Conservation (phyloP, 2,797 vertebrate genomes). For the Enteromius treurensis region DNA sequence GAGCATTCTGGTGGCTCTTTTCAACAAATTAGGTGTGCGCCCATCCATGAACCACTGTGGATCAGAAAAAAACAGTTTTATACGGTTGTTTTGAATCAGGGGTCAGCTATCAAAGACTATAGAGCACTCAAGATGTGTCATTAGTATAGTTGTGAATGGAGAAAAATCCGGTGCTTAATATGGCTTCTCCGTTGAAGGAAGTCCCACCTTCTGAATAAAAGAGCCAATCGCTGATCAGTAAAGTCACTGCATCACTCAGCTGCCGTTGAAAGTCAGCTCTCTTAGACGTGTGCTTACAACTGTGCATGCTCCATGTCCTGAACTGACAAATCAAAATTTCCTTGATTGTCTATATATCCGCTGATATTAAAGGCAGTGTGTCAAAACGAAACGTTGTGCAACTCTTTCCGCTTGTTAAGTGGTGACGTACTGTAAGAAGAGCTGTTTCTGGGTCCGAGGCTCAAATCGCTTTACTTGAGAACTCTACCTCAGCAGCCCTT, state of each 20-base stretch:
- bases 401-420: no score
- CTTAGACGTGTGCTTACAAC: neutral
- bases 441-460: no score
- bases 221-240: neutral
- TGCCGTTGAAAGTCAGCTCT: no score
- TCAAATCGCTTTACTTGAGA: no score
- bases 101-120: neutral
- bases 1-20: slow-evolving; percentile 28
- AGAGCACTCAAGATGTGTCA: neutral
- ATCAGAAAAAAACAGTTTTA: neutral
- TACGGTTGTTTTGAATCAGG: neutral
- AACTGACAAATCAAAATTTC: no score
- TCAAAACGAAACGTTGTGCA: no score
- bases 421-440: no score
- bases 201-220: neutral
- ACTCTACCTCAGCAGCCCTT: no score
- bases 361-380: no score
- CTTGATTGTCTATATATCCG: no score
- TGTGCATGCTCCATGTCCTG: no score
- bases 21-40: neutral
- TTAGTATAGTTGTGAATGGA: neutral
- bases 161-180: neutral
- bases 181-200: neutral
- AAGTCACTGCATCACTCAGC: neutral
- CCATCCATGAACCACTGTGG: neutral